Percentiles rank a stretch among this genome's conserved stretches.
phyloP scores from a whole-genome alignment of 2,888 invertebrate species.

The Hipparchia semele region DNA sequence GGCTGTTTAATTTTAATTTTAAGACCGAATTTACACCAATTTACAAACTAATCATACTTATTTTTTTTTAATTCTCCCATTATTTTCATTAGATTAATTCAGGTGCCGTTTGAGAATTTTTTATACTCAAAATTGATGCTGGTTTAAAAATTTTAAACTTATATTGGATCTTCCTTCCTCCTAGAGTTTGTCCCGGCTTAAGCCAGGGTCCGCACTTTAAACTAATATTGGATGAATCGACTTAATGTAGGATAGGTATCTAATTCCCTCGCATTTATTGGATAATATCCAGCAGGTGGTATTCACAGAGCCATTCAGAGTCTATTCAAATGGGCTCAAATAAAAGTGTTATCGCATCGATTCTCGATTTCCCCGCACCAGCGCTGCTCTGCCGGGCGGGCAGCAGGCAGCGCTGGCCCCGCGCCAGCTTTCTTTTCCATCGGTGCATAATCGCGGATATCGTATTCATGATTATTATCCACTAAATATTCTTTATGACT shows the following conservation, averaged over 20 bases:
- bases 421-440: constrained; percentile 60
- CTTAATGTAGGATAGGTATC: background rate
- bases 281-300: constrained; percentile 38
- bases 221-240: background rate
- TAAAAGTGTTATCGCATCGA: constrained; percentile 73
- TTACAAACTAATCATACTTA: too few species aligned
- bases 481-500: constrained; percentile 33
- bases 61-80: too few species aligned
- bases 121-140: too few species aligned
- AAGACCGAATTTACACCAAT: too few species aligned
- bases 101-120: too few species aligned
- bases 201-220: background rate
- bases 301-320: constrained; percentile 43
- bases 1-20: too few species aligned
- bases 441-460: constrained; percentile 54
- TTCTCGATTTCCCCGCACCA: constrained; percentile 51
- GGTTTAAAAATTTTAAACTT: too few species aligned
- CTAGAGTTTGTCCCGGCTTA: too few species aligned
- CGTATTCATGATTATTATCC: constrained; percentile 55
- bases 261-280: constrained; percentile 13
- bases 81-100: too few species aligned
- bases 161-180: too few species aligned
- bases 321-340: constrained; percentile 72
- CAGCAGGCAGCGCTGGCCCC: constrained; percentile 48
- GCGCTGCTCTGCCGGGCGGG: constrained; percentile 55